A percentile compares a stretch with the other conserved stretches of the same genome.
These are phyloP conservation scores for Halesus radiatus DNA, from an alignment of 1,140 invertebrate genomes.

Conservation along the genomic window DNA sequence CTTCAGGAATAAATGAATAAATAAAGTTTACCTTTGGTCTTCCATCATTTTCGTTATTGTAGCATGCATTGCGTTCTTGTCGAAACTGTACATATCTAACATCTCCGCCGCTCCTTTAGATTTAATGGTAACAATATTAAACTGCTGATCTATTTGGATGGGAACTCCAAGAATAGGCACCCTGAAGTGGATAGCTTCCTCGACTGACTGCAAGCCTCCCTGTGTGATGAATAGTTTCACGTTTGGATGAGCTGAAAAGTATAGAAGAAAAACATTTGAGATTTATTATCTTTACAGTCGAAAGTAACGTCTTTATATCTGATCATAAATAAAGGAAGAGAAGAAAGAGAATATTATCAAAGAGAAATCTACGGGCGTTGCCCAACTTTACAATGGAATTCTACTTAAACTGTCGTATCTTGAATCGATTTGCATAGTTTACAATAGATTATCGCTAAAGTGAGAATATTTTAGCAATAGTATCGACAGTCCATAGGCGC, in stretches of 20 bases:
- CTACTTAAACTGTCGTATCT: not conserved
- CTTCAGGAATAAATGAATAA: no score
- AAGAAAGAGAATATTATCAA: not conserved
- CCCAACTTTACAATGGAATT: not conserved
- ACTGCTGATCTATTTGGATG: conserved; percentile 60
- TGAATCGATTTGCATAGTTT: conserved; percentile 8
- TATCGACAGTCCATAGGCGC: not conserved
- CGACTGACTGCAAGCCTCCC: conserved; percentile 71
- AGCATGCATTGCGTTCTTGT: no score
- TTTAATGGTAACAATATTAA: conserved; percentile 56
- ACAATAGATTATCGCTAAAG: not conserved
- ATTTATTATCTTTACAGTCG: not conserved
- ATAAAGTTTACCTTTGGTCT: no score
- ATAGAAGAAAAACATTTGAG: not conserved
- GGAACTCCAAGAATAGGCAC: conserved; percentile 67
- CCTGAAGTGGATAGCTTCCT: conserved; percentile 69
- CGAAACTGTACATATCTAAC: conserved; percentile 55
- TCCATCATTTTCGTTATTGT: no score
- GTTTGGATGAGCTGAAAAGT: conserved; percentile 68
- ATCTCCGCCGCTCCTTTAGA: conserved; percentile 58
- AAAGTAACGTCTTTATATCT: no score
- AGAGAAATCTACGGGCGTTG: not conserved
- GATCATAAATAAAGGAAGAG: not conserved
- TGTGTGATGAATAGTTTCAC: conserved; percentile 72
- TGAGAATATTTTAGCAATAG: no score